phyloP scores from a whole-genome alignment of 1,140 invertebrate species.

The Drosophila ironensis region DNA sequence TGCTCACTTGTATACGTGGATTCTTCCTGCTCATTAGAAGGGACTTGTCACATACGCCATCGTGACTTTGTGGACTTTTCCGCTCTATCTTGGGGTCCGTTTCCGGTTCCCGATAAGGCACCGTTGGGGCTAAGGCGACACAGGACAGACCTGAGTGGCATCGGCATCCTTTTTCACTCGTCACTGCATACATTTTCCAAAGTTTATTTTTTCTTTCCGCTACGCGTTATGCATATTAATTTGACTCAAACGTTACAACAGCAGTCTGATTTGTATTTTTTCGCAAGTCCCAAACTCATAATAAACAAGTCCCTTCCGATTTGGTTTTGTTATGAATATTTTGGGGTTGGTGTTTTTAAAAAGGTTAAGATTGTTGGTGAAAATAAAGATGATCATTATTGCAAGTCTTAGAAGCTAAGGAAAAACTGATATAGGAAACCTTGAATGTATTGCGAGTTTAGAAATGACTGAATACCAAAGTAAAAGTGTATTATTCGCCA shows the following conservation, averaged over 20 bases:
- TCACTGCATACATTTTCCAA: constrained; percentile 74
- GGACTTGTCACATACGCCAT: constrained; percentile 72
- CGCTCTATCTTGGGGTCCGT: constrained; percentile 9
- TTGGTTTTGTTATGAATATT: not conserved
- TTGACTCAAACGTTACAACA: constrained; percentile 4
- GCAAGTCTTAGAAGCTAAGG: no score
- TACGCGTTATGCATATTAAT: constrained; percentile 78
- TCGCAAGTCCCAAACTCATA: not conserved
- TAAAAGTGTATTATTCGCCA: not conserved
- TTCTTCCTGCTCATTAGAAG: constrained; percentile 65
- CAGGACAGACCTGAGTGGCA: constrained; percentile 25
- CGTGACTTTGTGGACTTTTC: constrained; percentile 41
- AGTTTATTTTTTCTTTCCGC: constrained; percentile 69
- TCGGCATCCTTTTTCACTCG: constrained; percentile 78
- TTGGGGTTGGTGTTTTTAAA: not conserved
- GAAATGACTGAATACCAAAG: not conserved
- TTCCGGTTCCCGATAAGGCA: constrained; percentile 50
- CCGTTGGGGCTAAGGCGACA: constrained; percentile 3
- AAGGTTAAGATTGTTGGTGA: no score
- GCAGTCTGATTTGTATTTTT: constrained; percentile 25
- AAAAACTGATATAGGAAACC: no score
- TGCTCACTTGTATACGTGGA: constrained; percentile 14
- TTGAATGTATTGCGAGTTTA: not conserved
- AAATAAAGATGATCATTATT: no score
- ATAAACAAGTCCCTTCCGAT: not conserved